Evolutionary conservation across 2,888 invertebrate genomes (phyloP), one percentile per base, ranked within the genome.

Genomic region (Lasioglossum malachurum): DNA sequence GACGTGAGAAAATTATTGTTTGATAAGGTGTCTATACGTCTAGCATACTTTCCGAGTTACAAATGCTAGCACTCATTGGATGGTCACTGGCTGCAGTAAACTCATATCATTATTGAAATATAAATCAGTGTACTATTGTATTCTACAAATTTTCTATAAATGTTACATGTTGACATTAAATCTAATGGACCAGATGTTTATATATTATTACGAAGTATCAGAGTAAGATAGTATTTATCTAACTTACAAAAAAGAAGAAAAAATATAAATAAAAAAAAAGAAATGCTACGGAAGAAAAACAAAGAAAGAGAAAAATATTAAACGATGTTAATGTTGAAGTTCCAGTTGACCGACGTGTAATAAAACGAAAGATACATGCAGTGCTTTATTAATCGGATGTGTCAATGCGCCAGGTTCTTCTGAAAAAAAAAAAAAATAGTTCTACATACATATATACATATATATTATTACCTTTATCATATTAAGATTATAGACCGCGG

Each of bases 171-270:
- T 94, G 91, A 94, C 89, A 94, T 93, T 57, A 93, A 94, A 90
- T 94, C 92, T 94, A 94, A 95, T 93, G 95, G 94, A 95, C 95
- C 95, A 95, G 94, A 95, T 94, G 94, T 95, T 95, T 95, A 95
- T 94, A 95, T 92, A 93, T 92, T 93, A 94, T 93, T 94, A 94
- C 92, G 92, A 93, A 93, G 76, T 92, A 94, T 85, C 76, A 88
- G 64, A 80, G 92, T 93, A 94, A 93, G 90, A 94, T 92, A 92
- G 90, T 93, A 94, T 94, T 94, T 94, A 95, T 93, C 92, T 93
- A 93, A 93, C 82, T 92, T 90, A 90, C 77, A 83, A 19, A 64
- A 64, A 35, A 64, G 7, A 8, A 31, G 5, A 53, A 5, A 57
- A 8, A n/a, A 16, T 31, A 16, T 44, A 14, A 44, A 44, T 44